A percentile compares a stretch with the other conserved stretches of the same genome.
phyloP scores from a whole-genome alignment of 1,140 invertebrate species.

The Dolichoris vasculosae region DNA sequence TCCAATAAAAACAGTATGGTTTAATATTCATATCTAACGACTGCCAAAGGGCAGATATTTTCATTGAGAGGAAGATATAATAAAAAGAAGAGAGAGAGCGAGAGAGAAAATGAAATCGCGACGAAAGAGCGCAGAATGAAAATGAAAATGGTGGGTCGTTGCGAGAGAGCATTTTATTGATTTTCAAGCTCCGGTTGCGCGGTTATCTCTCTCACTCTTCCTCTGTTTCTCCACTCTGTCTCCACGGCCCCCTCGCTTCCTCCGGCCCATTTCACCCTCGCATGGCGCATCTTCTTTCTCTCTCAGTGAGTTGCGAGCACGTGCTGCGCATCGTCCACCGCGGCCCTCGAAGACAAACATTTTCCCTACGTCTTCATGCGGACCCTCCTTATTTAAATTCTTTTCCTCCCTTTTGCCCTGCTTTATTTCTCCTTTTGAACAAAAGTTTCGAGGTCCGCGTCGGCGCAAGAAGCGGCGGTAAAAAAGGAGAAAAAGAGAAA shows the following conservation, averaged over 20 bases:
- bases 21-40: slow-evolving; percentile 31
- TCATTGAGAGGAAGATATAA: slow-evolving; percentile 13
- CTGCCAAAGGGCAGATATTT: slow-evolving; percentile 1
- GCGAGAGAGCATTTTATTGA: slow-evolving; percentile 52
- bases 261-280: not conserved
- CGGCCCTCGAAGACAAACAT: slow-evolving; percentile 1
- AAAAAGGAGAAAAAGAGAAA: slow-evolving; percentile 6
- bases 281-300: slow-evolving; percentile 21
- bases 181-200: slow-evolving; percentile 50
- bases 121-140: slow-evolving; percentile 44
- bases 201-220: slow-evolving; percentile 42
- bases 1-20: slow-evolving; percentile 11
- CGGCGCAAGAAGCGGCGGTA: not conserved
- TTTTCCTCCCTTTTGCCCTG: not conserved
- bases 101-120: slow-evolving; percentile 15
- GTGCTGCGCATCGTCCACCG: slow-evolving; percentile 21
- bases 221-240: no score
- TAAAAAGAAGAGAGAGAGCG: slow-evolving; percentile 6
- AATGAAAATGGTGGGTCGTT: slow-evolving; percentile 52
- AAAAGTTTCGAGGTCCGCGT: slow-evolving; percentile 10
- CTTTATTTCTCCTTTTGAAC: slow-evolving; percentile 9
- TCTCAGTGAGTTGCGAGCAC: slow-evolving; percentile 24
- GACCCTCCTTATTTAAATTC: slow-evolving; percentile 8
- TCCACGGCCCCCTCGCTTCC: not conserved
- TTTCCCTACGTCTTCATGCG: not conserved